Evolutionary conservation across 30 jellyfish, hydroid and myxozoan genomes (phyloP).

Genomic region (Chrysaora quinquecirrha): DNA sequence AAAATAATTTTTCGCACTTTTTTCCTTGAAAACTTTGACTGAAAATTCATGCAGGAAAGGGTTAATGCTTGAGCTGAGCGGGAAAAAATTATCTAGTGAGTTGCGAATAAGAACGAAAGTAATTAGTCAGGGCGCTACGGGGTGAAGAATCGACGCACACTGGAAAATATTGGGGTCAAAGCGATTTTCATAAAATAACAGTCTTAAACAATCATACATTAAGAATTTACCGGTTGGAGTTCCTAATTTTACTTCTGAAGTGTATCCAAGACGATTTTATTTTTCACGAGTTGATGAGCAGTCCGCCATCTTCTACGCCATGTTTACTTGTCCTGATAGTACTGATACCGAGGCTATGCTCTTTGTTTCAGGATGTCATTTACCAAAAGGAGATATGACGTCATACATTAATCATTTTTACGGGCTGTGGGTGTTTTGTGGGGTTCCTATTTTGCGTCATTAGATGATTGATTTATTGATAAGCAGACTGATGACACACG

Average conservation of each 20-base stretch:
- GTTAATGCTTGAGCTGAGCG: slow-evolving; percentile 4
- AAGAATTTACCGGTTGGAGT: background rate
- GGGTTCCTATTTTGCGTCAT: too few relatives aligned
- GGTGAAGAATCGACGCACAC: background rate
- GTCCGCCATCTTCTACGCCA: background rate
- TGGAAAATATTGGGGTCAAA: background rate
- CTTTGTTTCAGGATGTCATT: background rate
- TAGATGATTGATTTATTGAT: background rate
- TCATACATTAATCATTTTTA: too few relatives aligned
- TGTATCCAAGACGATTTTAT: background rate
- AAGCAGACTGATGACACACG: background rate
- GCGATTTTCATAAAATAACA: too few relatives aligned
- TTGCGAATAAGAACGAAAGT: too few relatives aligned
- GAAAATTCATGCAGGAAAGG: too few relatives aligned
- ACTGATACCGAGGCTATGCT: background rate
- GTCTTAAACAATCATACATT: background rate
- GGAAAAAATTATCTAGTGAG: background rate
- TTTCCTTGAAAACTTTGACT: too few relatives aligned
- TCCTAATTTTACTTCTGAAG: background rate
- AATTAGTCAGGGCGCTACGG: background rate
- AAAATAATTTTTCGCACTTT: too few relatives aligned
- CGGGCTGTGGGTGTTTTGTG: too few relatives aligned
- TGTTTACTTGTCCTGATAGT: background rate
- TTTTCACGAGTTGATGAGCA: background rate
- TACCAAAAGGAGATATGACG: background rate